Conservation (phyloP, 2,797 vertebrate species). For the Gymnoscopelus braueri region DNA sequence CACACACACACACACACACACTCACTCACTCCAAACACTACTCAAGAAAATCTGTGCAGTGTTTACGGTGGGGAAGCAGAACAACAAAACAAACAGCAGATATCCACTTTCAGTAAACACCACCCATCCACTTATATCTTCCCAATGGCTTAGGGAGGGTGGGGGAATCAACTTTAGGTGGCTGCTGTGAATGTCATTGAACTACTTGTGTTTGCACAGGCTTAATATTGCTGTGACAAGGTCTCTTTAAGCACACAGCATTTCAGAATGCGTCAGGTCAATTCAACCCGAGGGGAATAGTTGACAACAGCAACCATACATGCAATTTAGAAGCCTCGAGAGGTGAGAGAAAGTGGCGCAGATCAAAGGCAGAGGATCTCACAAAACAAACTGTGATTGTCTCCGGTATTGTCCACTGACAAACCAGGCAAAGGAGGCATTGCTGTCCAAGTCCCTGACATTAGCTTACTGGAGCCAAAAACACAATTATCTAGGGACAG, state of each 20-base stretch:
- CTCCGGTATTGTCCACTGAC: slow-evolving; percentile 44
- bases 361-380: slow-evolving; percentile 16
- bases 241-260: slow-evolving; percentile 66
- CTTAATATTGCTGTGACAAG: slow-evolving; percentile 72
- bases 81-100: slow-evolving; percentile 81
- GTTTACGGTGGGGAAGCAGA: slow-evolving; percentile 78
- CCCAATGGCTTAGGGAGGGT: slow-evolving; percentile 72
- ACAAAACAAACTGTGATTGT: slow-evolving; percentile 21
- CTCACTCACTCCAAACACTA: slow-evolving; percentile 65
- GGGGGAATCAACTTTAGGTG: slow-evolving; percentile 76
- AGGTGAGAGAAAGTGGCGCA: slow-evolving; percentile 12
- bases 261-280: slow-evolving; percentile 58
- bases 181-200: slow-evolving; percentile 76
- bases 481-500: slow-evolving; percentile 64
- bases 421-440: slow-evolving; percentile 28
- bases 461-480: slow-evolving; percentile 64
- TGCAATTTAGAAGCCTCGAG: slow-evolving; percentile 16
- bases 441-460: slow-evolving; percentile 53
- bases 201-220: slow-evolving; percentile 75
- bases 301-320: slow-evolving; percentile 23
- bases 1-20: neutral
- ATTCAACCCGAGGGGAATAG: slow-evolving; percentile 37
- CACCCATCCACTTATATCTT: slow-evolving; percentile 74
- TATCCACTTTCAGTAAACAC: slow-evolving; percentile 80
- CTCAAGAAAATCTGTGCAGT: slow-evolving; percentile 77